Conservation (phyloP, 2,113 vertebrate species). For the Corythoichthys haematopterus region DNA sequence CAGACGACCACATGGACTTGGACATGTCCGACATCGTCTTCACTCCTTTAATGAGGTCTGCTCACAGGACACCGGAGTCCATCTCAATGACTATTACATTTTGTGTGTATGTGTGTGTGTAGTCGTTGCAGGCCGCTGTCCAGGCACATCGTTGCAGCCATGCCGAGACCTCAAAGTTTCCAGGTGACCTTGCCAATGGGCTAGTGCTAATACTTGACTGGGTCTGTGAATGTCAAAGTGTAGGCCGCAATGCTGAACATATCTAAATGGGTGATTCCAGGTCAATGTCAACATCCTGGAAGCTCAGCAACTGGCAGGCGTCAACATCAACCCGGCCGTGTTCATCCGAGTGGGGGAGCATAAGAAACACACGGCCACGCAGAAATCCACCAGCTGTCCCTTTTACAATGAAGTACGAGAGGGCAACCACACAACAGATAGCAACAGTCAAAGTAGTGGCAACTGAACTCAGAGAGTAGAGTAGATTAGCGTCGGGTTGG, state of each 20-base stretch:
- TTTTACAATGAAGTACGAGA: slow-evolving; percentile 57
- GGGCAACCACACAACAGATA: not conserved
- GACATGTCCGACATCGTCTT: slow-evolving; percentile 74
- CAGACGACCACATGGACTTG: slow-evolving; percentile 77
- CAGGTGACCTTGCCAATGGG: slow-evolving; percentile 71
- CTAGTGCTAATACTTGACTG: no score
- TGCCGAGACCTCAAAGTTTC: slow-evolving; percentile 75
- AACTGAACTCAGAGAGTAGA: no score
- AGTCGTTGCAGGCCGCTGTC: slow-evolving; percentile 75
- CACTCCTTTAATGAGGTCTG: slow-evolving; percentile 82
- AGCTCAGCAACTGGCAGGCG: slow-evolving; percentile 88
- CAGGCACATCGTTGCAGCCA: slow-evolving; percentile 56
- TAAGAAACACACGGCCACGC: slow-evolving; percentile 77
- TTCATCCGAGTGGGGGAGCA: slow-evolving; percentile 80
- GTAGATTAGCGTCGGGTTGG: no score
- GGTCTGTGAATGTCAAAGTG: not conserved
- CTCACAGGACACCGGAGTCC: not conserved
- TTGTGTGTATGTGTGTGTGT: slow-evolving; percentile 16
- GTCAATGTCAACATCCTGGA: slow-evolving; percentile 86
- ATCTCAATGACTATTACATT: not conserved
- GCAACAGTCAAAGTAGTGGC: not conserved
- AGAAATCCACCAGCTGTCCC: slow-evolving; percentile 75
- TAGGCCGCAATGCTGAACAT: not conserved
- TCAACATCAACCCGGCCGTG: slow-evolving; percentile 91
- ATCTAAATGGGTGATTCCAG: slow-evolving; percentile 46